Evolutionary conservation across 2,797 vertebrate species (phyloP), one percentile per base, ranked within the genome.

Genomic region (Clarias pachynema): DNA sequence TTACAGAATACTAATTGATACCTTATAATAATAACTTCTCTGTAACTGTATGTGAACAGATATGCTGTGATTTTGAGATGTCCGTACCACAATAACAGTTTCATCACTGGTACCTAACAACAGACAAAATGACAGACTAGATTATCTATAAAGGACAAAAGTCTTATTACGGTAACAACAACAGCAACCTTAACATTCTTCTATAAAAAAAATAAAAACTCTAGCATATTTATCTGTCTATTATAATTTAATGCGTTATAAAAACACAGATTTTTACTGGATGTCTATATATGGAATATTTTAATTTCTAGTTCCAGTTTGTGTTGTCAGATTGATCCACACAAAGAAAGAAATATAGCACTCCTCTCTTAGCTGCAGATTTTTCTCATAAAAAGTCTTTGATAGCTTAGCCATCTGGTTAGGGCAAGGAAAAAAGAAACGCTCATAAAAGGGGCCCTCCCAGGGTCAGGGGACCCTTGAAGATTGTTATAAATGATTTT

Each of bases 401-500:
- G 97, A 99, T 99, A 99, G 97, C 96, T 97, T 96, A 95, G 97
- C 98, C 98, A 99, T 99, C 98, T 99, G 98, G 97, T 94, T 94
- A 90, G 93, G 96, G 96, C 93, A 94, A 73, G 86, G 85, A 92
- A 94, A 95, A 97, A 92, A 94, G 95, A 97, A 94, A 96, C 96
- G 94, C 94, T 96, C 96, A 97, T 97, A 97, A 97, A 97, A 97
- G 97, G 94, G 96, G 95, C 96, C 96, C 96, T 96, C 95, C 94
- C 93, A 93, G 94, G 97, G 98, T 98, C 98, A 99, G 96, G 96
- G 93, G 97, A 96, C 95, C 94, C 89, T 92, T 91, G 93, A 94
- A 95, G 95, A 95, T 96, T 93, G 96, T 97, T 95, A 95, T 94
- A 95, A 94, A 95, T 96, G 96, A 96, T 96, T 95, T 96, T 95